Conservation (phyloP, 2,888 invertebrate species). For the Himalopsyche anomala region DNA sequence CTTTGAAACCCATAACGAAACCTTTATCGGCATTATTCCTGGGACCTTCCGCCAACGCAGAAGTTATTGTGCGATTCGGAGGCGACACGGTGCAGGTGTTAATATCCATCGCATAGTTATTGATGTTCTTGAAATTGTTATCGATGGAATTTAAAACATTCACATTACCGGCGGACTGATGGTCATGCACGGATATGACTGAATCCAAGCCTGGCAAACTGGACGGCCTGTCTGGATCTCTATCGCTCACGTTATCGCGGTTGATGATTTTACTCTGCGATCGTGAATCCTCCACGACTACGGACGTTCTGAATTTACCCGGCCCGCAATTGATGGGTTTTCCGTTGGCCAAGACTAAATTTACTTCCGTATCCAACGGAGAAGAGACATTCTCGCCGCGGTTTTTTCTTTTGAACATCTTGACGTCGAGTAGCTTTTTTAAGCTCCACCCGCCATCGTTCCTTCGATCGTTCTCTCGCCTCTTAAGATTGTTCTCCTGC, state of each 20-base stretch:
- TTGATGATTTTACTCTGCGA: slow-evolving; percentile 52
- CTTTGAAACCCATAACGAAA: slow-evolving; percentile 74
- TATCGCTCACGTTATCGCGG: slow-evolving; percentile 3
- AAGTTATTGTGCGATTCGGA: slow-evolving; percentile 74
- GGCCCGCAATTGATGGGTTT: slow-evolving; percentile 69
- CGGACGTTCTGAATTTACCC: slow-evolving; percentile 61
- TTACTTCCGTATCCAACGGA: slow-evolving; percentile 77
- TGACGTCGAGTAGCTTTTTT: slow-evolving; percentile 72
- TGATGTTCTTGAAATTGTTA: slow-evolving; percentile 51
- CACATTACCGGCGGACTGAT: slow-evolving; percentile 1
- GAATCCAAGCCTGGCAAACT: slow-evolving; percentile 63
- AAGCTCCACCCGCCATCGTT: slow-evolving; percentile 72
- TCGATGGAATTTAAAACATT: slow-evolving; percentile 45
- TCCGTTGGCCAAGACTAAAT: slow-evolving; percentile 73
- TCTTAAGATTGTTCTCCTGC: slow-evolving; percentile 73
- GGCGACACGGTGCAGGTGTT: slow-evolving; percentile 72
- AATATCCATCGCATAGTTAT: slow-evolving; percentile 53
- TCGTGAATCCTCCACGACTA: slow-evolving; percentile 58
- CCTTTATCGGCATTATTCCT: slow-evolving; percentile 69
- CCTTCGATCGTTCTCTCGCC: slow-evolving; percentile 72
- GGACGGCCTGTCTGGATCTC: slow-evolving; percentile 58
- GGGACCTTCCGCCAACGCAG: slow-evolving; percentile 70
- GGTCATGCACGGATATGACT: slow-evolving; percentile 39
- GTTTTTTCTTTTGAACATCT: slow-evolving; percentile 68
- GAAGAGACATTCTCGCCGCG: slow-evolving; percentile 69